phyloP scores from a whole-genome alignment of 2,797 vertebrate genomes.

The Eulemur rubriventer region DNA sequence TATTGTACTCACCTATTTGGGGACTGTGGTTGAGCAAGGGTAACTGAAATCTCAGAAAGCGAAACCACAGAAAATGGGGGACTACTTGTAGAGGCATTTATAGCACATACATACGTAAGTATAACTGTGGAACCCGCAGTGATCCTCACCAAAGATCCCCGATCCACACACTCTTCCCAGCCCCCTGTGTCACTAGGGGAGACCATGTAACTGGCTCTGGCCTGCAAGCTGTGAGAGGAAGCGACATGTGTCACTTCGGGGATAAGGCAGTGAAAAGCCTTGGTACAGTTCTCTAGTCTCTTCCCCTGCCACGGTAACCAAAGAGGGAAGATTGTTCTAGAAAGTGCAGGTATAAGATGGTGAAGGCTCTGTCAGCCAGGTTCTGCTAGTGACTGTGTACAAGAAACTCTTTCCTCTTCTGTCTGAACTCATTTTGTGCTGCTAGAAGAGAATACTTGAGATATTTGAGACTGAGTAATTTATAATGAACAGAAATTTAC shows the following conservation, averaged over 20 bases:
- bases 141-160: background rate
- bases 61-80: background rate
- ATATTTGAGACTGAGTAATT: background rate
- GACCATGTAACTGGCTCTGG: background rate
- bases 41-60: background rate
- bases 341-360: background rate
- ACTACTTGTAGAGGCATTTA: background rate
- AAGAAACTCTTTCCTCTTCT: background rate
- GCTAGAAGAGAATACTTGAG: background rate
- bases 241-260: background rate
- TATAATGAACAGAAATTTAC: background rate
- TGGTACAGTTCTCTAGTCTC: background rate
- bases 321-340: background rate
- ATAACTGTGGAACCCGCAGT: background rate
- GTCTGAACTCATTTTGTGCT: background rate
- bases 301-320: background rate
- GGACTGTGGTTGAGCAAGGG: background rate
- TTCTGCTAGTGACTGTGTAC: background rate
- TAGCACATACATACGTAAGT: background rate
- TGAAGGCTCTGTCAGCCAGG: background rate
- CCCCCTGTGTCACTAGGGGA: too few relatives aligned
- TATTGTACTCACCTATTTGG: background rate
- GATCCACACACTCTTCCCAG: background rate
- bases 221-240: background rate
- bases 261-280: background rate